Evolutionary conservation across 2,113 vertebrate genomes (phyloP), one percentile per base, ranked within the genome.

Genomic region (Alouatta palliata): DNA sequence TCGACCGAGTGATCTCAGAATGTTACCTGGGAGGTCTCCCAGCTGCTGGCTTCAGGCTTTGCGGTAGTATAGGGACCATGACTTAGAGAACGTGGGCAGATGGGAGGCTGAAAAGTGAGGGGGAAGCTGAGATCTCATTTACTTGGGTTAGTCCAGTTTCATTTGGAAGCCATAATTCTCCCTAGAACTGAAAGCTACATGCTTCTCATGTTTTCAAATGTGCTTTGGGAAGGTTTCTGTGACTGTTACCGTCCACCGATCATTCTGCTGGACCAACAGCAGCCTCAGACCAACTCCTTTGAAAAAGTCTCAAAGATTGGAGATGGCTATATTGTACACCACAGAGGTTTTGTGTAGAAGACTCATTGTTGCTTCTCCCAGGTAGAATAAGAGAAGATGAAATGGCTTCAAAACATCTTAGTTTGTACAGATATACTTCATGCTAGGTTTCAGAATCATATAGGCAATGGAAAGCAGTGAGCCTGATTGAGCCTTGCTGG

Each of bases 391-490:
- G 45, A 52, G 82, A 49, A 79, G 83, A 80, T 23, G 19, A 82
- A 77, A 61, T 77, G 14, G 8, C 19, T 88, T 81, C 11, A 45
- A 0, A 77, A 30, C 12, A 11, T 25, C 56, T 83, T 91, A 40
- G 37, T 47, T 88, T 27, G 43, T n/a, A 80, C 37, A 45, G 54
- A 75, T 1, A 2, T 9, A 32, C 13, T 76, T 56, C 56, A 11
- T 0, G 5, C 9, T 6, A 3, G 75, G 86, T 93, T 81, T 83
- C 27, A 73, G 90, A 88, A 49, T 88, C 61, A 76, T 37, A 6
- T 11, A n/a, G 56, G 52, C 0, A 0, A 40, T 30, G 2, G 27
- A 35, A 82, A 27, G 54, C 0, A 5, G 5, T 4, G 19, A 45
- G 19, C 43, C 79, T 13, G 30, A 47, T 1, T 32, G 4, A 40